Percentiles rank a stretch among this genome's conserved stretches.
These are phyloP conservation scores for Euschistus heros DNA, from an alignment of 1,140 invertebrate species.

Conservation along the genomic window DNA sequence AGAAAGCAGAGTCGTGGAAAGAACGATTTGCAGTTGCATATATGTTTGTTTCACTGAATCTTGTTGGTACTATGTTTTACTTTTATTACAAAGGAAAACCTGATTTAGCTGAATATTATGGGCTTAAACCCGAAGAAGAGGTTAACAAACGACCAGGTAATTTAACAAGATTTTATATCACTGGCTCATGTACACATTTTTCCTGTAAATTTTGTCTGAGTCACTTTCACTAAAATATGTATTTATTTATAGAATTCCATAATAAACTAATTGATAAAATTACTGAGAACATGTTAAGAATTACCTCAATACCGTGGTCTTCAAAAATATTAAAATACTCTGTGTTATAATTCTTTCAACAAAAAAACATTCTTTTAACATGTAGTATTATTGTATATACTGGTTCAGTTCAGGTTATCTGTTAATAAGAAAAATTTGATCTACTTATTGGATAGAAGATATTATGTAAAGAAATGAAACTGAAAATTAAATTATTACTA, in stretches of 20 bases:
- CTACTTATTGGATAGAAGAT: too few relatives aligned
- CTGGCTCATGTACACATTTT: background rate
- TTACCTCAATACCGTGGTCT: too few relatives aligned
- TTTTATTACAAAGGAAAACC: slow-evolving; percentile 43
- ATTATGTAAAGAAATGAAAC: too few relatives aligned
- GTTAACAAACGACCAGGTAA: slow-evolving; percentile 40
- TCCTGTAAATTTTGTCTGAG: background rate
- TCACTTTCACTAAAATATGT: background rate
- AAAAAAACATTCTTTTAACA: too few relatives aligned
- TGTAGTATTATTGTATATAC: too few relatives aligned
- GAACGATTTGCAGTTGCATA: slow-evolving; percentile 46
- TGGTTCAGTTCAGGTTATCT: too few relatives aligned
- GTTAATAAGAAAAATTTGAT: too few relatives aligned
- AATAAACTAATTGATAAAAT: background rate
- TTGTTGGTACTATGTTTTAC: slow-evolving; percentile 48
- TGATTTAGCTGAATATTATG: slow-evolving; percentile 51
- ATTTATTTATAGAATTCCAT: background rate
- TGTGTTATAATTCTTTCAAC: too few relatives aligned
- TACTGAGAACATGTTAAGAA: too few relatives aligned
- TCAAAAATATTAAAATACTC: too few relatives aligned
- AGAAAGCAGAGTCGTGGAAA: slow-evolving; percentile 46
- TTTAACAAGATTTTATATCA: too few relatives aligned
- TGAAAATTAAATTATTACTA: too few relatives aligned
- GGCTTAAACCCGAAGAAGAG: slow-evolving; percentile 47
- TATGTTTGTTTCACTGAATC: slow-evolving; percentile 49